Evolutionary conservation across 2,888 invertebrate species (phyloP), one percentile per base, ranked within the genome.

Genomic region (Drosophila dives): DNA sequence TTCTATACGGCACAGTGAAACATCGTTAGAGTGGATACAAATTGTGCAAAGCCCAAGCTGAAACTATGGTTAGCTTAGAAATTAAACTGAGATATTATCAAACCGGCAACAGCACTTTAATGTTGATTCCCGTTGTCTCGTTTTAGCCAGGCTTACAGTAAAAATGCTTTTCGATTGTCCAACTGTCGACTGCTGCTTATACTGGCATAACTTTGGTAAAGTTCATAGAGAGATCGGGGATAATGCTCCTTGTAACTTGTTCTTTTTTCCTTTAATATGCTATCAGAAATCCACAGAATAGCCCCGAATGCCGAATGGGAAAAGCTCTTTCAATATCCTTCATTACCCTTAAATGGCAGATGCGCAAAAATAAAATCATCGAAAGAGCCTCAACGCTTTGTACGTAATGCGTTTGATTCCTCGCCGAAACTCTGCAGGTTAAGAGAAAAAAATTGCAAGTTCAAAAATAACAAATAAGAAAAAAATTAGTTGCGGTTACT

Each of bases 291-390:
- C 70, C 68, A 62, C 72, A 42, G 63, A 40, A 61, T 65, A 64
- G 61, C 49, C 56, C 59, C 48, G 59, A 55, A 33, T 75, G 45
- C 64, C 60, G 64, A 61, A 65, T 65, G 61, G 60, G 64, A 59
- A 80, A 80, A 80, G 86, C 89, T 84, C 86, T 84, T 89, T 84
- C 86, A 89, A 85, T 89, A 85, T 89, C 87, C 89, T 89, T 89
- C 86, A 85, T 85, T 85, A 85, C 78, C 89, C 72, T 65, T 65
- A 81, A 75, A 75, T 77, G 84, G 72, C 73, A 85, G 80, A 89
- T 89, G 85, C 85, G 81, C 86, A 80, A 83, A 85, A 87, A 86
- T 86, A 86, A 88, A 90, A 87, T 87, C 87, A 90, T 88, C 86
- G 88, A 83, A 83, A 89, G 72, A 77, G 77, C 73, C 76, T 78